Evolutionary conservation across 2,888 invertebrate genomes (phyloP).

Genomic region (Phyllotreta striolata): DNA sequence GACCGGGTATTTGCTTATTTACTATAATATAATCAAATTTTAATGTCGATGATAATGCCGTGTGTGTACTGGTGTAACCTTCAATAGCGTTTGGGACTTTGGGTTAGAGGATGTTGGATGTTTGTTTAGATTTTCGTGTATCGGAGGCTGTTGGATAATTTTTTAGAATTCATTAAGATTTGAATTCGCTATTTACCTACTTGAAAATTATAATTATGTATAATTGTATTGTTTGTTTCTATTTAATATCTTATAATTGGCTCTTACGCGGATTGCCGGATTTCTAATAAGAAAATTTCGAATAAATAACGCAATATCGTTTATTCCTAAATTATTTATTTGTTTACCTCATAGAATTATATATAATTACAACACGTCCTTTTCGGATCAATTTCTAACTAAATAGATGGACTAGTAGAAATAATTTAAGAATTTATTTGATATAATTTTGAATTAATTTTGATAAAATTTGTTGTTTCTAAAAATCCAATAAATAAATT

Average conservation of each 20-base stretch:
- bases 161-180: not conserved
- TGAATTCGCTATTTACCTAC: not conserved
- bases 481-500: no score
- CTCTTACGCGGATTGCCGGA: no score
- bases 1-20: conserved; percentile 2
- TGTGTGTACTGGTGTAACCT: not conserved
- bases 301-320: no score
- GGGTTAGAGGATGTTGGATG: not conserved
- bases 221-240: not conserved
- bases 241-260: not conserved
- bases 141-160: not conserved
- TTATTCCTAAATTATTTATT: no score
- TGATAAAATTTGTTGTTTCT: no score
- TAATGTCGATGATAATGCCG: conserved; percentile 5
- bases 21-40: conserved; percentile 2
- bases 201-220: not conserved
- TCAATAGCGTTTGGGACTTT: not conserved
- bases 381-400: no score
- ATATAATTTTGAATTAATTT: no score
- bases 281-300: no score
- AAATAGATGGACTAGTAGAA: no score
- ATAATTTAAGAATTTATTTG: no score
- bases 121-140: conserved; percentile 6
- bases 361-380: no score
- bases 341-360: no score